phyloP scores from a whole-genome alignment of 1,140 invertebrate species.

The Trinorchestia longiramus region DNA sequence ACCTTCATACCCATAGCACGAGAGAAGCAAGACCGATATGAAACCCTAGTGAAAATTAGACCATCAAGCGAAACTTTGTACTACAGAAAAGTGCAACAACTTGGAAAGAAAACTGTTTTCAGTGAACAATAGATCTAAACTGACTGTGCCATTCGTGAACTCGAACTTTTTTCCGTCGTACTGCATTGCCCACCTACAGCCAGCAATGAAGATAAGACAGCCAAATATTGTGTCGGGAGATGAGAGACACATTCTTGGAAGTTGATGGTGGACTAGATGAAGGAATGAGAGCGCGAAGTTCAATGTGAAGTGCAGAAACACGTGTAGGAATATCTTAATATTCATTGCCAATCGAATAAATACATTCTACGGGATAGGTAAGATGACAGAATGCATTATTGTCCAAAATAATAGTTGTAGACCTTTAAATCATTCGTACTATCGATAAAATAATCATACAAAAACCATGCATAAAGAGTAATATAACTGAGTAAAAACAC shows the following conservation, averaged over 20 bases:
- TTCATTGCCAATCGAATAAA: neutral
- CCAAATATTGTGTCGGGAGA: neutral
- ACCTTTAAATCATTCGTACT: neutral
- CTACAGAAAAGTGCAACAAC: constrained; percentile 28
- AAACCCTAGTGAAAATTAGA: constrained; percentile 30
- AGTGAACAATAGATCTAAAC: constrained; percentile 51
- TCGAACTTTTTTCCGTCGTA: neutral
- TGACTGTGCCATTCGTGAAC: constrained; percentile 20
- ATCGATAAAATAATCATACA: neutral
- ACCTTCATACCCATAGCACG: neutral
- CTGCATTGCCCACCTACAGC: constrained; percentile 39
- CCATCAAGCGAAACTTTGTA: neutral
- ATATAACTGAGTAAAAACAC: neutral
- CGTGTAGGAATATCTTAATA: neutral
- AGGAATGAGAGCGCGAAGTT: neutral
- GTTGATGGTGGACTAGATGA: neutral
- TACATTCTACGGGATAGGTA: neutral
- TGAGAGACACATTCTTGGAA: neutral
- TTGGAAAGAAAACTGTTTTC: neutral
- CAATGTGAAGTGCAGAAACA: neutral
- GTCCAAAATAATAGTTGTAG: neutral
- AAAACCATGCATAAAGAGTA: neutral
- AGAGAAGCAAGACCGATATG: constrained; percentile 21
- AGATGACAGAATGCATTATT: neutral
- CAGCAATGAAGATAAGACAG: neutral